Percentiles rank a stretch among this genome's conserved stretches.
phyloP scores from a whole-genome alignment of 2,113 vertebrate genomes.

The Tachycineta bicolor region DNA sequence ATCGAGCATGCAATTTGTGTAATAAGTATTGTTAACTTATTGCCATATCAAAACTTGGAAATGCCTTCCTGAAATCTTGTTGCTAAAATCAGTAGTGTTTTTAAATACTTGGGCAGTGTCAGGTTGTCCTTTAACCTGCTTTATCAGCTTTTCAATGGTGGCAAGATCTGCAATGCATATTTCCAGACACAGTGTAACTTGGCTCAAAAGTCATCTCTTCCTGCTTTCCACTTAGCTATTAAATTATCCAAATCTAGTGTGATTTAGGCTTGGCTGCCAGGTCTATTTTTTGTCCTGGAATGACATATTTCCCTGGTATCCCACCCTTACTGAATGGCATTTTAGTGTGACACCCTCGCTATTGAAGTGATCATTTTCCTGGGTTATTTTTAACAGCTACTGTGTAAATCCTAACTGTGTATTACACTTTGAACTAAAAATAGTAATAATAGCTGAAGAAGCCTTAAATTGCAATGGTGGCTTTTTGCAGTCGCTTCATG shows the following conservation, averaged over 20 bases:
- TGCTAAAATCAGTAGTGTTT: neutral
- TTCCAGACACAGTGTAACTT: neutral
- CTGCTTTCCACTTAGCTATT: neutral
- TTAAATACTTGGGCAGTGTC: neutral
- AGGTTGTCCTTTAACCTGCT: neutral
- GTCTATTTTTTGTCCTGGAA: neutral
- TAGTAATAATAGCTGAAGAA: neutral
- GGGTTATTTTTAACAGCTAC: slow-evolving; percentile 17
- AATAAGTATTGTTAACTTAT: neutral
- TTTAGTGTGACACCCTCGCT: neutral
- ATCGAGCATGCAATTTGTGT: neutral
- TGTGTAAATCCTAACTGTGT: neutral
- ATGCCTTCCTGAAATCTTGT: neutral
- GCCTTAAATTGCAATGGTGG: neutral
- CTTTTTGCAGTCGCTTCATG: neutral
- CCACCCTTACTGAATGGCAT: neutral
- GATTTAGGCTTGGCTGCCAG: neutral
- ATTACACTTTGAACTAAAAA: neutral
- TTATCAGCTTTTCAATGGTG: slow-evolving; percentile 10
- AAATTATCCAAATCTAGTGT: neutral
- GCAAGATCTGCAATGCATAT: neutral
- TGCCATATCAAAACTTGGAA: neutral
- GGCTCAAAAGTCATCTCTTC: neutral
- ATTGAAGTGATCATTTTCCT: neutral
- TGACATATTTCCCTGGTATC: neutral